A percentile compares a stretch with the other conserved stretches of the same genome.
Conservation (phyloP, 2,113 vertebrate species). For the Mus pahari region DNA sequence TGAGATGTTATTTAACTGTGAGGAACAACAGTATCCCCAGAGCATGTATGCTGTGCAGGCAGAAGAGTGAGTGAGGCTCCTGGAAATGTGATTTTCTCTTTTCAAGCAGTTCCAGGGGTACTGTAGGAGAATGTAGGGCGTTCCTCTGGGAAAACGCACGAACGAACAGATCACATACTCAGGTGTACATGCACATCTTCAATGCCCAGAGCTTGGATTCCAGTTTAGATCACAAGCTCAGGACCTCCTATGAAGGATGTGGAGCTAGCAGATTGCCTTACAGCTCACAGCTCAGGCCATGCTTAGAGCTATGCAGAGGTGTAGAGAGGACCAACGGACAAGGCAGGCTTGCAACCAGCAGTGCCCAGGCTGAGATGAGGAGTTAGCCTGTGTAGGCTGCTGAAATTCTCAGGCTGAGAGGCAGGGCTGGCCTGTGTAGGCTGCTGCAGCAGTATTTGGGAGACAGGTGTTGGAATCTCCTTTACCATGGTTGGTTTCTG, state of each 20-base stretch:
- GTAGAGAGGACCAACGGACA: neutral
- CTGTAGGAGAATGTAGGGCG: neutral
- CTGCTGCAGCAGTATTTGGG: too few relatives aligned
- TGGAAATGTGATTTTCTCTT: neutral
- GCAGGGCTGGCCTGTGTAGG: neutral
- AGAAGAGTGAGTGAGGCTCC: neutral
- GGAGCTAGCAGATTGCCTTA: neutral
- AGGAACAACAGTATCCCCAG: neutral
- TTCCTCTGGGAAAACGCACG: neutral
- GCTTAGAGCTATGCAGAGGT: neutral
- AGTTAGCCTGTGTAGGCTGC: neutral
- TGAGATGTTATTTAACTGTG: neutral
- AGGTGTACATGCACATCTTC: too few relatives aligned
- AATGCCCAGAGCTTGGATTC: neutral
- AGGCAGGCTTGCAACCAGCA: neutral
- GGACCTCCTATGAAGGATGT: neutral
- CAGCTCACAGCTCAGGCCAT: neutral
- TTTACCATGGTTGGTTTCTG: neutral
- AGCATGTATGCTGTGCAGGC: fast-evolving
- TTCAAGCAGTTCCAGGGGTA: neutral
- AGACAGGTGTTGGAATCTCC: neutral
- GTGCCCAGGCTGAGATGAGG: neutral
- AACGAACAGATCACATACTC: neutral
- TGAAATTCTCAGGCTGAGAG: too few relatives aligned
- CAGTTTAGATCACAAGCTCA: neutral